Percentiles rank a stretch among this genome's conserved stretches.
Evolutionary conservation across 2,888 invertebrate species (phyloP).

Genomic region (Patella caerulea): DNA sequence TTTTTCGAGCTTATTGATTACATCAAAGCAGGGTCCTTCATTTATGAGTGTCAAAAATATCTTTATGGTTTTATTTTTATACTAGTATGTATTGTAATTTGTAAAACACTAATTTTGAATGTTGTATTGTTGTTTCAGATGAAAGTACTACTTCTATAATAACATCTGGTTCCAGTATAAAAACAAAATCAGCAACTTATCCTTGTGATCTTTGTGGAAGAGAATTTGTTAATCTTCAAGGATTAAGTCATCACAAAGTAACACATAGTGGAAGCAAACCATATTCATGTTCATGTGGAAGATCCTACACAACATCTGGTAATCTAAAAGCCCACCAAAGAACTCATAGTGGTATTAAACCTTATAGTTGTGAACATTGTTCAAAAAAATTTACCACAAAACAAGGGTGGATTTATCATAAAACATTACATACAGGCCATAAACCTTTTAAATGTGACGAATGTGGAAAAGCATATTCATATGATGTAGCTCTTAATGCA

Average conservation of each 20-base stretch:
- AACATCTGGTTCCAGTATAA: no score
- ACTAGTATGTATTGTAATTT: no score
- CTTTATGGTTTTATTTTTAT: no score
- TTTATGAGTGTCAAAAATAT: no score
- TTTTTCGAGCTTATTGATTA: no score
- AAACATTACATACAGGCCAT: slow-evolving; percentile 4
- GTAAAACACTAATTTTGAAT: no score
- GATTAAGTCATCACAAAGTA: neutral
- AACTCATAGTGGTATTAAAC: slow-evolving; percentile 4
- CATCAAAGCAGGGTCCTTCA: no score
- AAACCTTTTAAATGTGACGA: slow-evolving; percentile 5
- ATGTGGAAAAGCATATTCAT: neutral
- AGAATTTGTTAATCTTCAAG: neutral
- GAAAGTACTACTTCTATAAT: no score
- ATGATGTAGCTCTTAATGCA: slow-evolving; percentile 5
- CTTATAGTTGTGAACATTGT: neutral
- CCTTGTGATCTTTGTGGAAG: neutral
- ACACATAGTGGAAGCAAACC: slow-evolving; percentile 5
- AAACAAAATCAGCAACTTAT: no score
- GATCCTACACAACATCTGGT: neutral
- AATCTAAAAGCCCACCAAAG: neutral
- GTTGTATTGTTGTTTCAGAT: no score
- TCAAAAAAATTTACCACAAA: slow-evolving; percentile 9
- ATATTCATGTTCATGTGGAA: neutral
- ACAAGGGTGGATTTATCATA: neutral